Base-by-base conservation (phyloP, 2,888 invertebrate species). In the Noctua fimbriata region DNA sequence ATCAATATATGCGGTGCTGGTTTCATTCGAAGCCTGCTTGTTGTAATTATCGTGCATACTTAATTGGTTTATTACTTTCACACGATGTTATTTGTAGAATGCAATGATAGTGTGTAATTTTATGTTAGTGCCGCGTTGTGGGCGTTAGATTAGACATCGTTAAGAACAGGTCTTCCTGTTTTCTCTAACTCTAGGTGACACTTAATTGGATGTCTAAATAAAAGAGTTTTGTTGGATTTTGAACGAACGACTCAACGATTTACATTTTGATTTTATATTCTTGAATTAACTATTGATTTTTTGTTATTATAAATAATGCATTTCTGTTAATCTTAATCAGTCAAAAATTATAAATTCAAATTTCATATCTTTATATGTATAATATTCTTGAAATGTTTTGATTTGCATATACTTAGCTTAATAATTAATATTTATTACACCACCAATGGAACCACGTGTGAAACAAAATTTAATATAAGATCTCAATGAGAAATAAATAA, bases 1-100 rank as follows among this genome's bases (percentile, higher is more conserved):
- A 85, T 85, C 85, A 85, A 82, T 75, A 77, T 83, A 84, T 81
- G 67, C 85, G 74, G 82, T 55, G 73, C 86, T 85, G 85, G 88
- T 85, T 87, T 67, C 74, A 69, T 85, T 87, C 76, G 72, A 32
- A 70, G 87, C 84, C 76, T 65, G 84, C 75, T 76, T 70, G 60
- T 58, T 28, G 66, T 87, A 85, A 85, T 87, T 87, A 81, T 67
- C 44, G 72, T 72, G 58, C 49, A 84, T 87, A 67, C 67, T 1
- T 67, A 85, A 76, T 77, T 85, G 69, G 49, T 74, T 74, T 69
- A 32, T 49, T 65, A 85, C 85, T 85, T 85, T 77, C 74, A 86
- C 74, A 82, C 72, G 76, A 49, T 66, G 76, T 52, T 16, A 52
- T 77, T 81, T 41, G 41, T 52, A 58, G 69, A 71, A 66, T 69